A percentile compares a stretch with the other conserved stretches of the same genome.
These are phyloP conservation scores for Oxyruncus cristatus DNA, from an alignment of 2,113 vertebrate species.

Conservation along the genomic window DNA sequence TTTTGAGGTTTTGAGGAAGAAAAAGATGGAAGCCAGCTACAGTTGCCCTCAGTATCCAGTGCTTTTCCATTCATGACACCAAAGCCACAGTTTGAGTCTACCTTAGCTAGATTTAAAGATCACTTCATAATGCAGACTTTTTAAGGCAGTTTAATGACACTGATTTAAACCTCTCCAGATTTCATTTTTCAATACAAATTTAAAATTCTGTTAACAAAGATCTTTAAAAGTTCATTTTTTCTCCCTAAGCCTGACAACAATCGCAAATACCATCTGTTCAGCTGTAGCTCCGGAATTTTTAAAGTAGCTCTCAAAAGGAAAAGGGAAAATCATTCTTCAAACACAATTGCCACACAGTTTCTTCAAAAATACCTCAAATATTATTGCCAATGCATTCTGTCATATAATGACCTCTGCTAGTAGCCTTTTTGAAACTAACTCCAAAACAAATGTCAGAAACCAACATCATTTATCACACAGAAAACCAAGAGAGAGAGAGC, in stretches of 20 bases:
- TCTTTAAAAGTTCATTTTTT: not conserved
- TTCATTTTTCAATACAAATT: not conserved
- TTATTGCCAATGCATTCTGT: not conserved
- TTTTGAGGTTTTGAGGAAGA: not conserved
- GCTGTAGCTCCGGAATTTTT: not conserved
- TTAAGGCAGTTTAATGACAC: constrained; percentile 40
- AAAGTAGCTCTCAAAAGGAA: not conserved
- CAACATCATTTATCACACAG: not conserved
- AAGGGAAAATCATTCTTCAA: constrained; percentile 14
- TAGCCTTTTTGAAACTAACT: not conserved
- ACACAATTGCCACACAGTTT: constrained; percentile 21
- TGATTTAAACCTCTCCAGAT: not conserved
- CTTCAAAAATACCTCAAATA: constrained; percentile 36
- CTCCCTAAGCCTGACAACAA: not conserved
- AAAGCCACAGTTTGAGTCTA: not conserved
- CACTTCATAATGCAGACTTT: constrained; percentile 55
- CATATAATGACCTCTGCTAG: not conserved
- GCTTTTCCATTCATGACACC: not conserved
- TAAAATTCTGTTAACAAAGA: constrained; percentile 15
- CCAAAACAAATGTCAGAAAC: not conserved
- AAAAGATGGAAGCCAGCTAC: not conserved
- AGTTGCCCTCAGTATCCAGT: not conserved
- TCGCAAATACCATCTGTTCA: constrained; percentile 21
- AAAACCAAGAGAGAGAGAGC: not conserved
- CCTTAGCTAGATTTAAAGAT: constrained; percentile 48